Evolutionary conservation across 2,888 invertebrate species (phyloP).

Genomic region (Timandra comae): DNA sequence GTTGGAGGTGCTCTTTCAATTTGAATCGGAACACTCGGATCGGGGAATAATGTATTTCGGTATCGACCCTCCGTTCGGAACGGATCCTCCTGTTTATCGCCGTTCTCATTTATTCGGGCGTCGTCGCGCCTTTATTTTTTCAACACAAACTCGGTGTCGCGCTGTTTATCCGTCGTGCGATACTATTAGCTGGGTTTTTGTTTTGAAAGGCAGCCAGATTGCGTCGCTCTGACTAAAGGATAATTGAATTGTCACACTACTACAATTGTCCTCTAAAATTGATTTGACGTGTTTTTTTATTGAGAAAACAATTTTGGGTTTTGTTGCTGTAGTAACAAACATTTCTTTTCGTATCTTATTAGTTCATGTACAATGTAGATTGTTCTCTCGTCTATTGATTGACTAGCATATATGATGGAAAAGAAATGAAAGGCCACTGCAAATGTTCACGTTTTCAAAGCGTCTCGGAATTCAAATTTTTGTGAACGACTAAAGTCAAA

Average conservation of each 20-base stretch:
- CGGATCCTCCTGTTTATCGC: slow-evolving; percentile 76
- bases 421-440: slow-evolving; percentile 36
- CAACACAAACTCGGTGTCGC: slow-evolving; percentile 64
- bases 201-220: slow-evolving; percentile 65
- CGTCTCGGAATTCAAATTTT: slow-evolving; percentile 40
- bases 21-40: slow-evolving; percentile 77
- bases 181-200: slow-evolving; percentile 68
- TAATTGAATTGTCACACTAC: slow-evolving; percentile 63
- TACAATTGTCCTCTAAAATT: slow-evolving; percentile 31
- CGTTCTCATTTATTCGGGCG: slow-evolving; percentile 74
- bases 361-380: no score
- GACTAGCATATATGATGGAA: background rate
- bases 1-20: slow-evolving; percentile 77
- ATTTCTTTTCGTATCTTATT: slow-evolving; percentile 6
- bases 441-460: slow-evolving; percentile 41
- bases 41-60: slow-evolving; percentile 77
- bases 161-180: slow-evolving; percentile 63
- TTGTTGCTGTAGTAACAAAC: no score
- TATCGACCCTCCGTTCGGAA: slow-evolving; percentile 71
- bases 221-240: slow-evolving; percentile 52
- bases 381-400: no score
- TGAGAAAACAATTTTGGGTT: slow-evolving; percentile 15
- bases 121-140: slow-evolving; percentile 75
- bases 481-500: slow-evolving; percentile 36
- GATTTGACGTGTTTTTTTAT: slow-evolving; percentile 25